These are phyloP conservation scores for Melanocharis versteri DNA, from an alignment of 2,113 vertebrate genomes.

Conservation along the genomic window DNA sequence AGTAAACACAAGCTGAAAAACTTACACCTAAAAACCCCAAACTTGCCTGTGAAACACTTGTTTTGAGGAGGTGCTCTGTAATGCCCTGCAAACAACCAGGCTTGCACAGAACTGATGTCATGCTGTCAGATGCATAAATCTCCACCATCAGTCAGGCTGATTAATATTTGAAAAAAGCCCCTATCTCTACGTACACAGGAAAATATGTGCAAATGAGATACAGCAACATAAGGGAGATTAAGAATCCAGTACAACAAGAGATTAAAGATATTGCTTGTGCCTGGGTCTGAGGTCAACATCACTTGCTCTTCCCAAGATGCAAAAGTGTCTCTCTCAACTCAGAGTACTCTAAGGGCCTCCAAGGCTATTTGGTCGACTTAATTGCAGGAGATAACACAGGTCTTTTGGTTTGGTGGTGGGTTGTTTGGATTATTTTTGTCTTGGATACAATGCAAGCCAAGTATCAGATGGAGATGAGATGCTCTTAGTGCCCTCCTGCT, in stretches of 20 bases:
- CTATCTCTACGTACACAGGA: conserved; percentile 51
- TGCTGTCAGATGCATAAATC: conserved; percentile 50
- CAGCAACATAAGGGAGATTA: conserved; percentile 62
- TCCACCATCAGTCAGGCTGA: conserved; percentile 66
- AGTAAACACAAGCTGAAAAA: not conserved
- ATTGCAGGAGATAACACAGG: not conserved
- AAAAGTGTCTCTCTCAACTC: not conserved
- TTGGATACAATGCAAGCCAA: not conserved
- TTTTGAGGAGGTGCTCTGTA: not conserved
- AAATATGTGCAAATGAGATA: conserved; percentile 71
- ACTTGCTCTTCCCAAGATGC: not conserved
- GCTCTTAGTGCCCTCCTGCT: not conserved
- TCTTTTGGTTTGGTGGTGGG: not conserved
- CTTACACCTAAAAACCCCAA: not conserved
- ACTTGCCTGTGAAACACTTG: not conserved
- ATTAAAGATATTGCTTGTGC: conserved; percentile 53
- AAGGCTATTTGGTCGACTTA: not conserved
- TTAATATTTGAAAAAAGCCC: conserved; percentile 69
- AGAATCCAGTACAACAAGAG: conserved; percentile 43
- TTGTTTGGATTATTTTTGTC: not conserved
- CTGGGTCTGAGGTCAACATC: conserved; percentile 2
- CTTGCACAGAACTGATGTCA: not conserved
- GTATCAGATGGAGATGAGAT: accelerated
- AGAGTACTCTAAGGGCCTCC: not conserved
- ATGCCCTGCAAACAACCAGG: not conserved